Percentiles rank a stretch among this genome's conserved stretches.
Conservation (phyloP, 2,797 vertebrate genomes). For the Agapornis canus region DNA sequence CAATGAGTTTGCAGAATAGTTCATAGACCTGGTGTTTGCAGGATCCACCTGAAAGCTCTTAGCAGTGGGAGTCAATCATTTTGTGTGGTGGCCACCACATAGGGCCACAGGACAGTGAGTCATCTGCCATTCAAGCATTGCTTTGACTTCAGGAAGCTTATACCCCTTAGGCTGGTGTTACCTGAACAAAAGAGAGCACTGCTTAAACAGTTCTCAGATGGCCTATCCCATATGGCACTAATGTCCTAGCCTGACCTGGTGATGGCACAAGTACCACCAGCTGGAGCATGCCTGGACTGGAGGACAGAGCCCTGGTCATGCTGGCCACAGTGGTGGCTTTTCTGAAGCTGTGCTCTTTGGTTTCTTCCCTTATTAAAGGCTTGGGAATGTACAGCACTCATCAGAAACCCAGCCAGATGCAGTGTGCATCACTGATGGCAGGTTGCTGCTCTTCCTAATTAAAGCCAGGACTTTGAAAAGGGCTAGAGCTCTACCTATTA, state of each 20-base stretch:
- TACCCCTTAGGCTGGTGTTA: background rate
- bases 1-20: background rate
- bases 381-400: background rate
- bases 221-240: background rate
- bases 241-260: background rate
- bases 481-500: background rate
- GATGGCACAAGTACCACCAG: background rate
- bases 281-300: background rate
- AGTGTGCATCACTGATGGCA: accelerated
- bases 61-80: background rate
- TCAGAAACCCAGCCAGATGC: background rate
- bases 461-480: background rate
- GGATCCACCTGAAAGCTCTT: background rate
- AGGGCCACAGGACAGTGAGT: background rate
- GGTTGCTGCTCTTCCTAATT: background rate
- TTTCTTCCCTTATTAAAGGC: background rate
- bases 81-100: background rate
- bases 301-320: background rate
- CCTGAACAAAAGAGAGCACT: background rate
- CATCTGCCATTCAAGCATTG: background rate
- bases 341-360: background rate
- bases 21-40: background rate
- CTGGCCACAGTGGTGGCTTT: background rate
- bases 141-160: background rate
- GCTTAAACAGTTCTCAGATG: background rate